Conservation (phyloP, 2,797 vertebrate genomes). For the Streptopelia turtur region DNA sequence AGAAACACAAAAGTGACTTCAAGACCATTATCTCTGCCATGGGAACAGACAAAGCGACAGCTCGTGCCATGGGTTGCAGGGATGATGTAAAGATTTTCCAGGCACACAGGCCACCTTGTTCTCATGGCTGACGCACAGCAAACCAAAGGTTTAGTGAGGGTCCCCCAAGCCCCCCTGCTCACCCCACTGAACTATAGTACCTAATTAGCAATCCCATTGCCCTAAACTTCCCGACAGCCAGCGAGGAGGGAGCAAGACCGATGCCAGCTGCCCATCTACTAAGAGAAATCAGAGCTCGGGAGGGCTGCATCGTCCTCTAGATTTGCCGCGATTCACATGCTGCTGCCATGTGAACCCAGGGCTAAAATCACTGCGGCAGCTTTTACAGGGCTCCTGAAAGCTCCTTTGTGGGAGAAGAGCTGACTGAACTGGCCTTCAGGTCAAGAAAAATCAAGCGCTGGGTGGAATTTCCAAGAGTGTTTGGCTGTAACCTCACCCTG, state of each 20-base stretch:
- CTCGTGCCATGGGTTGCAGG: neutral
- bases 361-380: neutral
- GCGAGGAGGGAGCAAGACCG: neutral
- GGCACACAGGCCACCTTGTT: neutral
- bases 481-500: neutral
- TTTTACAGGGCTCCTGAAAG: constrained; percentile 48
- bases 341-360: constrained; percentile 43
- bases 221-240: neutral
- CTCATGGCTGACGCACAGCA: neutral
- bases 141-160: neutral
- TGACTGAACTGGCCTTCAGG: constrained; percentile 25
- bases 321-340: neutral
- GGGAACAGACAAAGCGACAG: neutral
- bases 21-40: neutral
- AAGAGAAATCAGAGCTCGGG: neutral
- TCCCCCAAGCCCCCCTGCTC: neutral
- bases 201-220: neutral
- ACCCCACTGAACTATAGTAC: neutral
- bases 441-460: constrained; percentile 32
- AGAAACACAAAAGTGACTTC: neutral
- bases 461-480: constrained; percentile 35
- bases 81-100: neutral
- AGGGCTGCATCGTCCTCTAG: neutral
- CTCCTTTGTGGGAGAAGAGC: constrained; percentile 33
- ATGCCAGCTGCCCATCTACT: neutral